Conservation (phyloP, 2,113 vertebrate species). For the Genyomyrus donnyi region DNA sequence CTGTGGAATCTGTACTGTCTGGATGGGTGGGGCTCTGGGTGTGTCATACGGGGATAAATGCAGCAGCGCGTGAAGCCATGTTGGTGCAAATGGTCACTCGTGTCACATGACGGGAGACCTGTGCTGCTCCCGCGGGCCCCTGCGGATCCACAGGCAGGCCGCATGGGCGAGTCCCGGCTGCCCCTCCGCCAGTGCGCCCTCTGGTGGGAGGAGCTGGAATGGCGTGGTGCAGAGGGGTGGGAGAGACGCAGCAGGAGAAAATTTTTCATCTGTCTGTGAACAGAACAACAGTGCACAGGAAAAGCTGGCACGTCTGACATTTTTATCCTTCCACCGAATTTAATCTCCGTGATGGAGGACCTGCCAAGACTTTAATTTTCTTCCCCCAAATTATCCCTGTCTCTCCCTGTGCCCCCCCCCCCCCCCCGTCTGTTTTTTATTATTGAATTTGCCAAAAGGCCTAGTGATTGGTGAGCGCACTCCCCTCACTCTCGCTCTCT, state of each 20-base stretch:
- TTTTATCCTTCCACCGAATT: constrained; percentile 75
- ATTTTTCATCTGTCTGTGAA: constrained; percentile 49
- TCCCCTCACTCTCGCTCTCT: neutral
- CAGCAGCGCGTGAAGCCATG: neutral
- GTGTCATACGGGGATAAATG: neutral
- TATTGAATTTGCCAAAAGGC: constrained; percentile 47
- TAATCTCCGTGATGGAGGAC: constrained; percentile 68
- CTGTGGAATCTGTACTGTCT: neutral
- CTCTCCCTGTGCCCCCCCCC: constrained; percentile 42
- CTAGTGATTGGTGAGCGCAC: constrained; percentile 50
- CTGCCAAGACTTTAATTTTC: constrained; percentile 78
- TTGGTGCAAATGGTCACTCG: constrained; percentile 5
- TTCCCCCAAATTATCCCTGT: constrained; percentile 71
- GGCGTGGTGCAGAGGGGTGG: neutral
- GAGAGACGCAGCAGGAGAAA: constrained; percentile 20
- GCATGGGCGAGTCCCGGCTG: neutral
- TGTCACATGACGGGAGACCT: constrained; percentile 12
- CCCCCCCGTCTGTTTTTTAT: constrained; percentile 33
- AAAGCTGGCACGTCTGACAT: constrained; percentile 49
- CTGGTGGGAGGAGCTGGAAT: constrained; percentile 13
- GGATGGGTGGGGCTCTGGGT: neutral
- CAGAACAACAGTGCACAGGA: constrained; percentile 30
- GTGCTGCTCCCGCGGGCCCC: neutral
- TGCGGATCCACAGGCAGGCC: neutral
- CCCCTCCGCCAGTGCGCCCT: neutral